Conservation (phyloP, 2,113 vertebrate species). For the Gobiocypris rarus region DNA sequence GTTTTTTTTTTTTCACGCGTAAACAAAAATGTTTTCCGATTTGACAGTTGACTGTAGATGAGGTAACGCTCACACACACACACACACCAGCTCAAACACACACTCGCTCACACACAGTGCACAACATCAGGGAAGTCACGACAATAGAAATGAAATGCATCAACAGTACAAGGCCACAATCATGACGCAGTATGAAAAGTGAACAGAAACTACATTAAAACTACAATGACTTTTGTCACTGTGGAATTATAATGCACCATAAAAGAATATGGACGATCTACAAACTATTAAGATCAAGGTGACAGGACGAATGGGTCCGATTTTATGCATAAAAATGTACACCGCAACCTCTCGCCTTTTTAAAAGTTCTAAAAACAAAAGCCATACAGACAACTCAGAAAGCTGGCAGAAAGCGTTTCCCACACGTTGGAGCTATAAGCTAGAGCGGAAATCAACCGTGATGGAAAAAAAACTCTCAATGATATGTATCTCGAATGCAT, state of each 20-base stretch:
- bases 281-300: conserved; percentile 48
- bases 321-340: conserved; percentile 59
- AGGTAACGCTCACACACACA: conserved; percentile 66
- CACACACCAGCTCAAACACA: not conserved
- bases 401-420: conserved; percentile 3
- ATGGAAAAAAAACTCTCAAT: conserved; percentile 42
- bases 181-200: conserved; percentile 66
- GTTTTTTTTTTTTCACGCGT: conserved; percentile 69
- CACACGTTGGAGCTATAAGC: conserved; percentile 49
- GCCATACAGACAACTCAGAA: not conserved
- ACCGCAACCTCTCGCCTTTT: conserved; percentile 25
- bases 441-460: conserved; percentile 46
- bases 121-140: conserved; percentile 64
- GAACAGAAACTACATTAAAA: conserved; percentile 50
- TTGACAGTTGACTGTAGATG: conserved; percentile 73
- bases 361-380: conserved; percentile 36
- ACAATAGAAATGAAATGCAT: conserved; percentile 68
- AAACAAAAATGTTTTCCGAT: conserved; percentile 67
- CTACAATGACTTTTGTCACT: conserved; percentile 39
- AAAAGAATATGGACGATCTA: conserved; percentile 43
- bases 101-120: conserved; percentile 38
- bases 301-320: conserved; percentile 49
- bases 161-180: conserved; percentile 79
- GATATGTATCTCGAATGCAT: conserved; percentile 66
- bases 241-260: conserved; percentile 49